Conservation (phyloP, 2,113 vertebrate genomes). For the Erpornis zantholeuca region DNA sequence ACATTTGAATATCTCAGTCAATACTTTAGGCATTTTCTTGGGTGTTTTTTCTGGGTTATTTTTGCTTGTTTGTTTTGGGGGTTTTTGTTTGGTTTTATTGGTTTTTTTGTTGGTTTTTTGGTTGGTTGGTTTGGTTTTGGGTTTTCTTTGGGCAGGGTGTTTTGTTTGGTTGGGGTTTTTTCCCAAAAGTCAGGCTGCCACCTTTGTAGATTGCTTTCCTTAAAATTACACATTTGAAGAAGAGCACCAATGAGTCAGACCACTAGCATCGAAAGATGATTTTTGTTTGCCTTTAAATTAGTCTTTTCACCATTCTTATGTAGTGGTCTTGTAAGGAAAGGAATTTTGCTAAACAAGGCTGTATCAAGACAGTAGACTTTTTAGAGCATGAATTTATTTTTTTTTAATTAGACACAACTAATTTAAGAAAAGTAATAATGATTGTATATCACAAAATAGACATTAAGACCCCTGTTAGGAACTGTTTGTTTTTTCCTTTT, state of each 20-base stretch:
- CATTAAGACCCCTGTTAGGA: neutral
- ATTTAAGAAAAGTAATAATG: neutral
- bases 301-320: neutral
- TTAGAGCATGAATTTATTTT: neutral
- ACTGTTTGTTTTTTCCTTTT: neutral
- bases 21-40: neutral
- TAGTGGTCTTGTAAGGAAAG: neutral
- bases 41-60: neutral
- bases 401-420: neutral
- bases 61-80: neutral
- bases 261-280: neutral
- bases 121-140: neutral
- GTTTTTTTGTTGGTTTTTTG: neutral
- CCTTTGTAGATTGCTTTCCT: neutral
- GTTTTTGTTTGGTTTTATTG: neutral
- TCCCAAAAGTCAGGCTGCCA: neutral
- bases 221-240: neutral
- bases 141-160: accelerated
- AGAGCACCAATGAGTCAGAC: neutral
- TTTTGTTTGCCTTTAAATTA: neutral
- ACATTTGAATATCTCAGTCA: neutral
- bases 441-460: neutral
- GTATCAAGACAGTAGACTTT: neutral
- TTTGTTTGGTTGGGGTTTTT: neutral
- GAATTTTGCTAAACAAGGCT: neutral